Conservation (phyloP, 35 echinoderm and acorn worm genomes). For the Holothuria glaberrima region DNA sequence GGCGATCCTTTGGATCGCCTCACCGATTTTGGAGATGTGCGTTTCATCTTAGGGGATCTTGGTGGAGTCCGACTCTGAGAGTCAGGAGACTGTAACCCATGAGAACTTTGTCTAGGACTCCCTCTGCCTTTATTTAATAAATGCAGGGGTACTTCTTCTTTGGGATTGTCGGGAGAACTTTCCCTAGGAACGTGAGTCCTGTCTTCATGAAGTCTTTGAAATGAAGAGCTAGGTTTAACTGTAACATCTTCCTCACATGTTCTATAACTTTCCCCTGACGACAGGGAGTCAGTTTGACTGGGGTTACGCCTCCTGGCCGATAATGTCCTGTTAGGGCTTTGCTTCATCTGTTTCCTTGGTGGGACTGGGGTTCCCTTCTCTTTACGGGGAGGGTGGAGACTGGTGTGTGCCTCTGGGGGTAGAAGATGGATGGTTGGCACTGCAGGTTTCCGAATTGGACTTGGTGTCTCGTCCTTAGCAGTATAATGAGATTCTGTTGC, state of each 20-base stretch:
- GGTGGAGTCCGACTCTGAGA: conserved; percentile 13
- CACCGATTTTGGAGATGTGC: conserved; percentile 18
- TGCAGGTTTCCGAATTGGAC: conserved; percentile 32
- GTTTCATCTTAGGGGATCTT: conserved; percentile 31
- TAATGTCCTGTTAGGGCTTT: conserved; percentile 22
- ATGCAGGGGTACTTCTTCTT: conserved; percentile 45
- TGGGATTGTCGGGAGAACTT: not conserved
- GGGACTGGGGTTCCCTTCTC: conserved; percentile 53
- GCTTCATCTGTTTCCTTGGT: conserved; percentile 50
- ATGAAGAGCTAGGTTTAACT: conserved; percentile 49
- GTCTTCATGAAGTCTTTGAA: conserved; percentile 36
- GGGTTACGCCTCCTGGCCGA: not conserved
- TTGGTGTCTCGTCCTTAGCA: conserved; percentile 25
- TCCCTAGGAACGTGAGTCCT: not conserved
- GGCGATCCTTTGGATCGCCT: conserved; percentile 44
- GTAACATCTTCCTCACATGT: conserved; percentile 46
- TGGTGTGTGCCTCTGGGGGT: conserved; percentile 39
- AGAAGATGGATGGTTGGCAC: conserved; percentile 44
- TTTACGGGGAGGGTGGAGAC: not conserved
- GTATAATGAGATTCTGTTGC: conserved; percentile 39
- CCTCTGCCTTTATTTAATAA: conserved; percentile 36
- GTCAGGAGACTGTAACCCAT: conserved; percentile 5
- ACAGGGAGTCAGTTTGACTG: conserved; percentile 42
- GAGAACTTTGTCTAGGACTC: conserved; percentile 15
- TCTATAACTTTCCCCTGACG: conserved; percentile 45